Evolutionary conservation across 2,797 vertebrate genomes (phyloP).

Genomic region (Coilia nasus): DNA sequence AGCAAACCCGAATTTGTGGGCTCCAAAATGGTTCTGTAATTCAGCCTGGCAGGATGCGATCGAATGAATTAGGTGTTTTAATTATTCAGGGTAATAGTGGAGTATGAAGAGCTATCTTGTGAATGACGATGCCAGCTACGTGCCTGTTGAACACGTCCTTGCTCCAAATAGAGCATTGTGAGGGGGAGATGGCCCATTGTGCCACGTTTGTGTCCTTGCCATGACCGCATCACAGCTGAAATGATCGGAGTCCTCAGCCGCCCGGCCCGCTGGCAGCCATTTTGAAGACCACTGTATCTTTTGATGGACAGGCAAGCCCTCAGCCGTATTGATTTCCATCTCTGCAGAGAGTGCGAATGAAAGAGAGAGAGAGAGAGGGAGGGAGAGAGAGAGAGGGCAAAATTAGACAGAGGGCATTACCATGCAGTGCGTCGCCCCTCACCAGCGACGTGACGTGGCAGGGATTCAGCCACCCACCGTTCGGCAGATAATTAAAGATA

Average conservation of each 20-base stretch:
- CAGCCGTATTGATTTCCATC: constrained; percentile 53
- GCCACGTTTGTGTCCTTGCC: constrained; percentile 69
- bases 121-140: constrained; percentile 55
- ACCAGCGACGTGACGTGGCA: constrained; percentile 20
- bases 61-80: constrained; percentile 72
- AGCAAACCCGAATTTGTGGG: background rate
- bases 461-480: constrained; percentile 53
- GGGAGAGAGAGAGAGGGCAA: constrained; percentile 31
- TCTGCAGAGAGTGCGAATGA: constrained; percentile 31
- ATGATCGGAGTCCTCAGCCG: constrained; percentile 43
- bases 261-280: constrained; percentile 46
- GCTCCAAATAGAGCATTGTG: constrained; percentile 34
- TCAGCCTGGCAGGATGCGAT: constrained; percentile 67
- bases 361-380: constrained; percentile 41
- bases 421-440: constrained; percentile 5
- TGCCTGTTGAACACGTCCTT: constrained; percentile 39
- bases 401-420: constrained; percentile 42
- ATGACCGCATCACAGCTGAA: constrained; percentile 60
- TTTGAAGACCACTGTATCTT: constrained; percentile 58
- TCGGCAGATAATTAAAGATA: constrained; percentile 71
- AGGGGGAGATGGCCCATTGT: constrained; percentile 57
- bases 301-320: constrained; percentile 53
- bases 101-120: constrained; percentile 63
- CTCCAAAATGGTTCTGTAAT: constrained; percentile 50
- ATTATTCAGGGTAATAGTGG: constrained; percentile 71